Evolutionary conservation across 2,113 vertebrate species (phyloP).

Genomic region (Gorsachius goisagi): DNA sequence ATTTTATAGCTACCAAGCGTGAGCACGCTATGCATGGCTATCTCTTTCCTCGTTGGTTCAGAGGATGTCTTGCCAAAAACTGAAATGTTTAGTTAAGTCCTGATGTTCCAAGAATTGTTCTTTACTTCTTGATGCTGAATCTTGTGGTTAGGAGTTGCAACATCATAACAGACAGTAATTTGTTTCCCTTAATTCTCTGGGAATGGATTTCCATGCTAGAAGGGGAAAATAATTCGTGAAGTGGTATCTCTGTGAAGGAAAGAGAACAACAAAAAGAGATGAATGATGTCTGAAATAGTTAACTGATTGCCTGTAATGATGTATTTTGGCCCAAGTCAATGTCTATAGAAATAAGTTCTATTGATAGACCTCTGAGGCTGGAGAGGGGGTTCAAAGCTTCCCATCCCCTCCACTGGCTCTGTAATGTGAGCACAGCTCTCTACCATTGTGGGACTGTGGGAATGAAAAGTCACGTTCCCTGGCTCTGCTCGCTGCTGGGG

Average conservation of each 20-base stretch:
- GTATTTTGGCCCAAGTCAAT: background rate
- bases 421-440: background rate
- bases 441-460: background rate
- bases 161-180: conserved; percentile 33
- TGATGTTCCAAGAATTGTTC: conserved; percentile 52
- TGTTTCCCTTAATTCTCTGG: conserved; percentile 31
- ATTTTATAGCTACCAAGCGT: background rate
- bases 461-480: background rate
- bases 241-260: background rate
- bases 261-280: background rate
- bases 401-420: background rate
- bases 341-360: background rate
- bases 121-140: conserved; percentile 23
- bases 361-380: background rate
- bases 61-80: background rate
- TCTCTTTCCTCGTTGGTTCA: background rate
- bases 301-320: background rate
- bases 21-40: background rate
- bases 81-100: conserved; percentile 14
- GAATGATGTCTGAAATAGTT: background rate
- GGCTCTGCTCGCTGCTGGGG: background rate
- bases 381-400: background rate
- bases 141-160: conserved; percentile 38
- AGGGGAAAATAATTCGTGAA: background rate
- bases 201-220: background rate